A percentile compares a stretch with the other conserved stretches of the same genome.
phyloP scores from a whole-genome alignment of 2,797 vertebrate species.

The Trachurus trachurus region DNA sequence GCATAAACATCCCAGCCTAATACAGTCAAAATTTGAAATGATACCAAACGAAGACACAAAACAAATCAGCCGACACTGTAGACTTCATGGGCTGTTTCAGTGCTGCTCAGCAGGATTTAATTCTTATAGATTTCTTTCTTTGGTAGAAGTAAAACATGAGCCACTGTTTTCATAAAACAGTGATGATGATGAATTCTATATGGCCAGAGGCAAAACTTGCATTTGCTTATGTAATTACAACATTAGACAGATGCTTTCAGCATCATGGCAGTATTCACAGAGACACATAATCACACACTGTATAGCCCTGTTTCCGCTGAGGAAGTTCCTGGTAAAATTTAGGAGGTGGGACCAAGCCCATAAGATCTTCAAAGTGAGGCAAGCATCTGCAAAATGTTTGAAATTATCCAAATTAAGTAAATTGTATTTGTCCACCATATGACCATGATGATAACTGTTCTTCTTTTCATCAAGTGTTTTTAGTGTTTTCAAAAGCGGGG shows the following conservation, averaged over 20 bases:
- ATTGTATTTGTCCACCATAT: too few relatives aligned
- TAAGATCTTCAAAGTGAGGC: too few relatives aligned
- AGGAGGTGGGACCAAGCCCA: too few relatives aligned
- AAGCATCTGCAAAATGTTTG: too few relatives aligned
- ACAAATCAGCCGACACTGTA: conserved; percentile 5
- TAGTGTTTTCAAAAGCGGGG: too few relatives aligned
- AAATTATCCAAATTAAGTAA: too few relatives aligned
- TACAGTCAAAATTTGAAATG: conserved; percentile 25
- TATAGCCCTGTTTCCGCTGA: background rate
- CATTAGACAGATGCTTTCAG: background rate
- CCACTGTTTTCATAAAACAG: conserved; percentile 9
- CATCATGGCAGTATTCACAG: background rate
- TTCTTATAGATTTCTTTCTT: conserved; percentile 14
- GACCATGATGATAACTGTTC: too few relatives aligned
- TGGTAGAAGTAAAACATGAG: conserved; percentile 1
- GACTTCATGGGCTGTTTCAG: conserved; percentile 3
- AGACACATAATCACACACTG: background rate
- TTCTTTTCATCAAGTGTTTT: too few relatives aligned
- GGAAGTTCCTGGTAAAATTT: too few relatives aligned
- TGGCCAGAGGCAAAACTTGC: background rate
- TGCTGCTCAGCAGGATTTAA: conserved; percentile 18
- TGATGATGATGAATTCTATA: conserved; percentile 6
- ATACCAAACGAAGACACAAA: conserved; percentile 22
- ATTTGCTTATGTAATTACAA: background rate
- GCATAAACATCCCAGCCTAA: background rate